Percentiles rank a stretch among this genome's conserved stretches.
These are phyloP conservation scores for Sceloporus tristichus DNA, from an alignment of 2,113 vertebrate genomes.

Conservation along the genomic window DNA sequence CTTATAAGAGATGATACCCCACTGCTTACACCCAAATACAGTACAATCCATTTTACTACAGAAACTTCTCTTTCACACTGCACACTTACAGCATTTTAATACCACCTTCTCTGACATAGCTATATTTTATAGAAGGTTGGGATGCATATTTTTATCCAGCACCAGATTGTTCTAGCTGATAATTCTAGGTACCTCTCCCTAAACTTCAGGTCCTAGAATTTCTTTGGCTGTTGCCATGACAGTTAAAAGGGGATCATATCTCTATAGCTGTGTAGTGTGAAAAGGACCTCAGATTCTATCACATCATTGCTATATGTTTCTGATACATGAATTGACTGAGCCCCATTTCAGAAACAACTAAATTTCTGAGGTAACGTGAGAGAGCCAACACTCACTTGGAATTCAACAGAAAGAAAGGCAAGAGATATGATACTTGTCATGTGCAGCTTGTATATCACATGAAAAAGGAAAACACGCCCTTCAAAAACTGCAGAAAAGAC, in stretches of 20 bases:
- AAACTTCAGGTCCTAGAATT: too few relatives aligned
- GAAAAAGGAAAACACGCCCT: slow-evolving; percentile 22
- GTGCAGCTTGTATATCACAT: slow-evolving; percentile 36
- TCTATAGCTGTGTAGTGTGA: too few relatives aligned
- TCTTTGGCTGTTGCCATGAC: too few relatives aligned
- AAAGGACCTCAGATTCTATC: too few relatives aligned
- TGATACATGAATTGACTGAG: not conserved
- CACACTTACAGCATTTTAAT: not conserved
- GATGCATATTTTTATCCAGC: too few relatives aligned
- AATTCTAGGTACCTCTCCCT: too few relatives aligned
- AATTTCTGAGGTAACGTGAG: not conserved
- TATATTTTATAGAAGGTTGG: too few relatives aligned
- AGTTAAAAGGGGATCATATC: too few relatives aligned
- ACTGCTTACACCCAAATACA: not conserved
- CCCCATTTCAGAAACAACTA: not conserved
- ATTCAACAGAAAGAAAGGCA: not conserved
- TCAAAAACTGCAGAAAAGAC: slow-evolving; percentile 33
- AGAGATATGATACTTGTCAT: not conserved
- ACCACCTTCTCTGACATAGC: not conserved
- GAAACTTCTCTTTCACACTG: too few relatives aligned
- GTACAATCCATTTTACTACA: not conserved
- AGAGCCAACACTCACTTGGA: not conserved
- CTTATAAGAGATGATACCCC: not conserved
- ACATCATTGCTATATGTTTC: too few relatives aligned
- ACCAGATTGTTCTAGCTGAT: too few relatives aligned